These are phyloP conservation scores for Phocoena phocoena DNA, from an alignment of 2,113 vertebrate species.

Conservation along the genomic window DNA sequence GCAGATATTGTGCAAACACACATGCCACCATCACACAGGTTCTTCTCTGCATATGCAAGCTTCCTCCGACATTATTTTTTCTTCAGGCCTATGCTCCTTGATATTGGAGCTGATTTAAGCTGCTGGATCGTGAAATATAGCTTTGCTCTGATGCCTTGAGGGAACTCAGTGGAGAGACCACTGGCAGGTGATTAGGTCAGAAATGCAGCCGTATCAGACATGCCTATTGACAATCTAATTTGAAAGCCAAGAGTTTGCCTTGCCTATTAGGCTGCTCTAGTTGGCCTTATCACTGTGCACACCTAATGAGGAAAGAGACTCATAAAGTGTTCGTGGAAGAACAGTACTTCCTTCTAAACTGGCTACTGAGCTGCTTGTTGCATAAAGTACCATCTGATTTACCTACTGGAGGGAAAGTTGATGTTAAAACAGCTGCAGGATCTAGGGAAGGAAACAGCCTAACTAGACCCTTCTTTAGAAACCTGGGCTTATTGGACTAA, in stretches of 20 bases:
- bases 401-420: background rate
- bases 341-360: background rate
- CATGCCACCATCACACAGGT: background rate
- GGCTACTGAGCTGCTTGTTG: background rate
- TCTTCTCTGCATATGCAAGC: background rate
- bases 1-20: background rate
- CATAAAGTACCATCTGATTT: constrained; percentile 17
- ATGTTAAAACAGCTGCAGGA: background rate
- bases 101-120: constrained; percentile 38
- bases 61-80: background rate
- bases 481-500: background rate
- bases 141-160: constrained; percentile 28
- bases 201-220: constrained; percentile 22
- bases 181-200: constrained; percentile 55
- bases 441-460: background rate
- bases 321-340: background rate
- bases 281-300: background rate
- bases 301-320: constrained; percentile 56
- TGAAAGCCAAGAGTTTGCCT: constrained; percentile 37
- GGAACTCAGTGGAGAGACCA: background rate
- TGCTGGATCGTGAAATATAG: background rate
- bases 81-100: background rate
- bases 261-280: background rate
- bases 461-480: background rate
- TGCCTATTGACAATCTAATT: constrained; percentile 2